Base-by-base conservation (phyloP, 2,888 invertebrate species). In the Linnaemya vulpina region DNA sequence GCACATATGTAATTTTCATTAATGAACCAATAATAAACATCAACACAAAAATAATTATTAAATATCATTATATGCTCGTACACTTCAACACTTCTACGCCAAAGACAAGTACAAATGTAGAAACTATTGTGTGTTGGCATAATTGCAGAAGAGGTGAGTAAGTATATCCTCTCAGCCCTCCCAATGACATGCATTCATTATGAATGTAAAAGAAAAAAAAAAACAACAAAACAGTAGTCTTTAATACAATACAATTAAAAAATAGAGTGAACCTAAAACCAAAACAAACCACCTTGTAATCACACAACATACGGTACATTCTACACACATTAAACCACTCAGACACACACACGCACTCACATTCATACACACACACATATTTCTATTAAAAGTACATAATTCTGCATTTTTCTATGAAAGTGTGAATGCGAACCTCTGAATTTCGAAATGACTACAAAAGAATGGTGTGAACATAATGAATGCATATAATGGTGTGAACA, bases 271-370 rank as follows among this genome's bases (percentile, higher is more conserved):
- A 76, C 30, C 10, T 15, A 51, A 75, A 68, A 77, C 73, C 77
- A 74, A 74, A 82, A 81, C 74, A 78, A 81, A 78, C 82, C 78
- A 85, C 85, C 85, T 82, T 82, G 38, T 40, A 51, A 70, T 8
- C 49, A 68, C 51, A 49, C 46, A 73, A 55, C 58, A 46, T 30
- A 65, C 35, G 7, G 15, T 49, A 67, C 17, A 60, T 55, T 30
- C 53, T 65, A 9, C 1, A 53, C 51, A 38, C n/a, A 51, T 62
- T 30, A 43, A 25, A 49, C 35, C 30, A 46, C 43, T 15, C 46
- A 65, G 3, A 11, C 38, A 38, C 1, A 38, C 10, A 30, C 30
- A 3, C 30, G 30, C 30, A 30, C 5, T 30, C 30, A 30, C 5
- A 30, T 30, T 2, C 30, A 2, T 30, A 30, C 5, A 5, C 30